phyloP scores from a whole-genome alignment of 1,140 invertebrate genomes.

The Halotydeus destructor region DNA sequence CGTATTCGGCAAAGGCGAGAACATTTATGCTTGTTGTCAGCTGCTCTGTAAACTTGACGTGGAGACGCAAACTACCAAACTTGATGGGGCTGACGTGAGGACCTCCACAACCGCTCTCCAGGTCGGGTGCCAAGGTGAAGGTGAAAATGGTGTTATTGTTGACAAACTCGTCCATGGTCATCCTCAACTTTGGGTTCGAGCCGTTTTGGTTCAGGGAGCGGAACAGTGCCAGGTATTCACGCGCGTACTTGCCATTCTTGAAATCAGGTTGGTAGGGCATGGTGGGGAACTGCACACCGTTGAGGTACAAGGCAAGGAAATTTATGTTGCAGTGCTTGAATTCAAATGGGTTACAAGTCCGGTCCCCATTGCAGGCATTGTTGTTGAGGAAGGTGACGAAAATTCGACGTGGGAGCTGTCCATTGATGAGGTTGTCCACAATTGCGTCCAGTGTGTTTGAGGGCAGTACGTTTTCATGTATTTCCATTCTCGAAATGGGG shows the following conservation, averaged over 20 bases:
- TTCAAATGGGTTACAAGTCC: slow-evolving; percentile 2
- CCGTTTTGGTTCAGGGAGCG: neutral
- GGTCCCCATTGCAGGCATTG: slow-evolving; percentile 4
- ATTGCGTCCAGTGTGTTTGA: slow-evolving; percentile 9
- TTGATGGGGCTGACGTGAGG: slow-evolving; percentile 1
- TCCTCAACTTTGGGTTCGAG: neutral
- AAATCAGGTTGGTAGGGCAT: slow-evolving; percentile 1
- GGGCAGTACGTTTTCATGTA: slow-evolving; percentile 14
- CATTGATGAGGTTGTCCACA: slow-evolving; percentile 14
- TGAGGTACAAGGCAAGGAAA: neutral
- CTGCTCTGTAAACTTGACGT: slow-evolving; percentile 1
- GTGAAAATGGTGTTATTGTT: neutral
- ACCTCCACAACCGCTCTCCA: neutral
- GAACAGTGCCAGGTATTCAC: neutral
- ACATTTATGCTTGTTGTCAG: neutral
- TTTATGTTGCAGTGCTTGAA: neutral
- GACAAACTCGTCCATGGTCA: neutral
- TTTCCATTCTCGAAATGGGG: slow-evolving; percentile 12
- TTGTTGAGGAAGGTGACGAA: slow-evolving; percentile 11
- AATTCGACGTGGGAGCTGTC: slow-evolving; percentile 11
- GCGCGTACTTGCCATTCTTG: no score
- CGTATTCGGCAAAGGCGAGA: slow-evolving; percentile 11
- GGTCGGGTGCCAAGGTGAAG: slow-evolving; percentile 3
- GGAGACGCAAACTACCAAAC: neutral
- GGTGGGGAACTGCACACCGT: slow-evolving; percentile 1